phyloP scores from a whole-genome alignment of 2,888 invertebrate species.

The Netelia virgata region DNA sequence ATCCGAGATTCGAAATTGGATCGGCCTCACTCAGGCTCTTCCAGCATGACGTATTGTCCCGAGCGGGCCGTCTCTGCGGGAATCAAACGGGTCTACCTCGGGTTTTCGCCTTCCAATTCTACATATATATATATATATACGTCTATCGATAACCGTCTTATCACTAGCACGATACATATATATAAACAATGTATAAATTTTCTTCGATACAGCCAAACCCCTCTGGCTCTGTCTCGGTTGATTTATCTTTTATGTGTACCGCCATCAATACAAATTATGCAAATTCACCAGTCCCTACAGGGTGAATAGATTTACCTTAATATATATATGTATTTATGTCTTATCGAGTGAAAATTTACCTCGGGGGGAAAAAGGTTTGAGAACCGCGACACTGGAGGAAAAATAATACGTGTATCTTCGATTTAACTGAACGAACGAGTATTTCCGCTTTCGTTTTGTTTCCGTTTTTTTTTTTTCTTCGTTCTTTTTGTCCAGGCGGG shows the following conservation, averaged over 20 bases:
- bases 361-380: not conserved
- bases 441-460: not conserved
- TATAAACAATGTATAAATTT: conserved; percentile 25
- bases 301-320: conserved; percentile 47
- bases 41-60: conserved; percentile 68
- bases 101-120: conserved; percentile 29
- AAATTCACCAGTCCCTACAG: conserved; percentile 28
- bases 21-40: conserved; percentile 55
- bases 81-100: conserved; percentile 49
- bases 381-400: not conserved
- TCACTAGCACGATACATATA: not conserved
- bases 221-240: conserved; percentile 13
- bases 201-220: conserved; percentile 21
- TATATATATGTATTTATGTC: conserved; percentile 2
- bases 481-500: not conserved
- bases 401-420: not conserved
- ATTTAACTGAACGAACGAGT: not conserved
- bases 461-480: not conserved
- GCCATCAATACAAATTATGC: conserved; percentile 66
- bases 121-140: conserved; percentile 18
- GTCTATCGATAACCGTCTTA: conserved; percentile 2
- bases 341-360: conserved; percentile 17
- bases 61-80: conserved; percentile 57
- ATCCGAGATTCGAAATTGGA: conserved; percentile 68
- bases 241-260: conserved; percentile 46